Conservation (phyloP, 2,797 vertebrate species). For the Schizopygopsis pylzovi region DNA sequence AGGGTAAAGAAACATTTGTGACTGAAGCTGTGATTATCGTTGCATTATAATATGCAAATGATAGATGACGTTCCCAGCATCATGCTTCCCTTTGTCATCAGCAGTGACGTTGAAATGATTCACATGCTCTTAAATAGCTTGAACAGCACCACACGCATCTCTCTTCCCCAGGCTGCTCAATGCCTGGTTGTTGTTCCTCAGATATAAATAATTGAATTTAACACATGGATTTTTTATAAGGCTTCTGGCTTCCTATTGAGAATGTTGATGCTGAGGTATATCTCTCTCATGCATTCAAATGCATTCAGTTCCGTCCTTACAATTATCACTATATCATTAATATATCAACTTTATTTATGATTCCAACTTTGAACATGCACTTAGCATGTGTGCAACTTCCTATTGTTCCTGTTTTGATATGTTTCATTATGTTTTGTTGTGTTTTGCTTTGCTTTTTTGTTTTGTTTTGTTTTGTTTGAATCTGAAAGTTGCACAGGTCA, state of each 20-base stretch:
- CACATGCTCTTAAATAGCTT: constrained; percentile 56
- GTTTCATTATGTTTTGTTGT: neutral
- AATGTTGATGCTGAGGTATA: neutral
- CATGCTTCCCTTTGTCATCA: constrained; percentile 61
- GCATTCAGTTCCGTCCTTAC: neutral
- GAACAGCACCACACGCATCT: constrained; percentile 8
- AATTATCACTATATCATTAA: neutral
- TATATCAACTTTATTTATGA: neutral
- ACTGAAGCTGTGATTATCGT: constrained; percentile 43
- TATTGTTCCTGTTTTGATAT: neutral
- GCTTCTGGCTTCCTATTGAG: constrained; percentile 29
- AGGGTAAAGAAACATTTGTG: constrained; percentile 40
- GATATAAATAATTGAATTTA: constrained; percentile 54
- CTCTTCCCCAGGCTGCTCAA: constrained; percentile 1
- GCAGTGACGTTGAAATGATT: constrained; percentile 18
- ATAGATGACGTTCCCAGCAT: constrained; percentile 42
- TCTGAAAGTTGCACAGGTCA: neutral
- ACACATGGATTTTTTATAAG: constrained; percentile 48
- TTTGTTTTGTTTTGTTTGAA: neutral
- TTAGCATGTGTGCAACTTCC: neutral
- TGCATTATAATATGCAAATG: constrained; percentile 15
- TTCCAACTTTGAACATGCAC: neutral
- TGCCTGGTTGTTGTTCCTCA: constrained; percentile 27
- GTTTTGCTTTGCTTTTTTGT: neutral
- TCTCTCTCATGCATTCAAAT: too few relatives aligned